Evolutionary conservation across 2,888 invertebrate genomes (phyloP).

Genomic region (Chrysolina americana): DNA sequence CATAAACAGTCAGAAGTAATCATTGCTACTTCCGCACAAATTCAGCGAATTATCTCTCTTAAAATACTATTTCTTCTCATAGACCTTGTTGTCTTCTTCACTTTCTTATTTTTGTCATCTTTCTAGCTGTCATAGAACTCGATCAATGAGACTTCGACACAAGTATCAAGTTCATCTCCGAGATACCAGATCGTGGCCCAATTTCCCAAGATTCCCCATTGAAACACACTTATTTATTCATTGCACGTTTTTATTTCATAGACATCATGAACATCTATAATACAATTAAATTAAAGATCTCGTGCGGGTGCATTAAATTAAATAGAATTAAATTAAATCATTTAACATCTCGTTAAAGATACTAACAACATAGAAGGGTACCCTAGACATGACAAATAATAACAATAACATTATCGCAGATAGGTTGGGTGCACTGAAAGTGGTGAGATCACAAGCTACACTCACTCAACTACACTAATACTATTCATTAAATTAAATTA

Average conservation of each 20-base stretch:
- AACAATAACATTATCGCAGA: constrained; percentile 53
- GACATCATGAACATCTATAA: constrained; percentile 57
- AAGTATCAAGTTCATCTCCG: no score
- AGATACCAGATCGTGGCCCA: no score
- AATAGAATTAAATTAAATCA: constrained; percentile 38
- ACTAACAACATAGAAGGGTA: constrained; percentile 48
- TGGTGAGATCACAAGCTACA: constrained; percentile 66
- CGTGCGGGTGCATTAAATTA: constrained; percentile 57
- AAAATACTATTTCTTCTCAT: no score
- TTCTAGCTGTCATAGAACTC: no score
- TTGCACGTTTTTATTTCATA: constrained; percentile 55
- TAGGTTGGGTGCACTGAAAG: constrained; percentile 50
- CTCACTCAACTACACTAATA: constrained; percentile 56
- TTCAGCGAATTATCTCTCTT: no score
- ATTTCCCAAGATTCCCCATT: neutral
- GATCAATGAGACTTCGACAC: no score
- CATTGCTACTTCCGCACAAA: no score
- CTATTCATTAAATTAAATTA: constrained; percentile 47
- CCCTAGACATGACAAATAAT: constrained; percentile 45
- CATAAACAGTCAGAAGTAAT: no score
- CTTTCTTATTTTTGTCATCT: no score
- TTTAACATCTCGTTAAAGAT: constrained; percentile 34
- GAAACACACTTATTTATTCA: constrained; percentile 24
- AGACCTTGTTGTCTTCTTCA: no score
- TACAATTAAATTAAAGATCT: constrained; percentile 59